A percentile compares a stretch with the other conserved stretches of the same genome.
These are phyloP conservation scores for Neoscelio sp. DNA, from an alignment of 2,888 invertebrate species.

Conservation along the genomic window DNA sequence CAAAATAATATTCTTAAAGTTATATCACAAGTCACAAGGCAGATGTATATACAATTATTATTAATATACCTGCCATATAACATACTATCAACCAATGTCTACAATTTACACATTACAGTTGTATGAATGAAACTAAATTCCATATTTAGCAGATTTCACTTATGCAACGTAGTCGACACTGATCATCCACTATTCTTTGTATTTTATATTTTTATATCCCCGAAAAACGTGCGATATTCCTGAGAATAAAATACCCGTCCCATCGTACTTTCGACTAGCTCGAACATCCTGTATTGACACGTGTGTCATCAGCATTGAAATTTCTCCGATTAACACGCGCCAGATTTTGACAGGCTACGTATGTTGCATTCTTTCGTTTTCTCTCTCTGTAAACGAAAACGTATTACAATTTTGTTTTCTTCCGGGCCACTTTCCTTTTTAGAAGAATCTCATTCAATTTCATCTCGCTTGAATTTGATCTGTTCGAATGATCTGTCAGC, in stretches of 20 bases:
- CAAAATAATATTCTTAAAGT: too few relatives aligned
- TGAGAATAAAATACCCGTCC: slow-evolving; percentile 23
- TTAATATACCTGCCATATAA: too few relatives aligned
- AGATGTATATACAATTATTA: too few relatives aligned
- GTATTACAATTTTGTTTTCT: slow-evolving; percentile 64
- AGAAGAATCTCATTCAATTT: slow-evolving; percentile 60
- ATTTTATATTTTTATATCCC: neutral
- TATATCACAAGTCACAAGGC: too few relatives aligned
- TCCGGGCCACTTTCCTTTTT: slow-evolving; percentile 75
- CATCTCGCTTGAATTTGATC: slow-evolving; percentile 1
- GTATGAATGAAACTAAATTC: too few relatives aligned
- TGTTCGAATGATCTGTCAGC: slow-evolving; percentile 1
- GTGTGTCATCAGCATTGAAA: slow-evolving; percentile 55
- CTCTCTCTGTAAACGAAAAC: slow-evolving; percentile 66
- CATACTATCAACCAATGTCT: too few relatives aligned
- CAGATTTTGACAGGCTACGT: slow-evolving; percentile 67
- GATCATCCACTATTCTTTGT: neutral
- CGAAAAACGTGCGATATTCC: neutral
- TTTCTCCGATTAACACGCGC: slow-evolving; percentile 79
- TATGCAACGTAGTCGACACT: too few relatives aligned
- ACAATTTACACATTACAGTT: too few relatives aligned
- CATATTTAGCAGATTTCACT: too few relatives aligned
- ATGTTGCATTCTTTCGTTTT: slow-evolving; percentile 68
- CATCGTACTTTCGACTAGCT: slow-evolving; percentile 42
- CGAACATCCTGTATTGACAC: slow-evolving; percentile 31